phyloP scores from a whole-genome alignment of 2,888 invertebrate species.

The Tachina grossa region DNA sequence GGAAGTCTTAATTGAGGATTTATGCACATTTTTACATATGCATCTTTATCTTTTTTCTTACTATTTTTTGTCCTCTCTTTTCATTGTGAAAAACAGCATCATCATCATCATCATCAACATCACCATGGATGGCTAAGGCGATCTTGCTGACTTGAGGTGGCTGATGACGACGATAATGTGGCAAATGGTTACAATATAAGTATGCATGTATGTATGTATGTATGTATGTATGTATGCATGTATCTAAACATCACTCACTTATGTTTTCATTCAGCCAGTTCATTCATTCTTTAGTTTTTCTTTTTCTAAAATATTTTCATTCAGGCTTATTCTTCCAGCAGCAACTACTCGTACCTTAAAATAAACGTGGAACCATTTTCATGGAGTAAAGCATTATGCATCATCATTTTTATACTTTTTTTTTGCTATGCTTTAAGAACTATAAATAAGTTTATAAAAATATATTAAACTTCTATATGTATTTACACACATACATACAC shows the following conservation, averaged over 20 bases:
- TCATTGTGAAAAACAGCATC: slow-evolving; percentile 12
- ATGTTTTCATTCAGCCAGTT: slow-evolving; percentile 38
- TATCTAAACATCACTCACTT: slow-evolving; percentile 36
- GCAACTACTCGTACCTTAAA: slow-evolving; percentile 11
- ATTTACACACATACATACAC: not conserved
- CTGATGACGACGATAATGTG: slow-evolving; percentile 27
- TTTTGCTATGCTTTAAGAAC: slow-evolving; percentile 22
- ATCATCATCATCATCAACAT: not conserved
- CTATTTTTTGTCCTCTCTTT: not conserved
- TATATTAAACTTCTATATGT: not conserved
- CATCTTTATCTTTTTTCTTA: slow-evolving; percentile 1
- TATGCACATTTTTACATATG: slow-evolving; percentile 57
- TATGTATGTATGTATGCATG: not conserved
- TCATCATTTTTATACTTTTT: slow-evolving; percentile 12
- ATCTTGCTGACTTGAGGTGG: slow-evolving; percentile 22
- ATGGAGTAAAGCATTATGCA: slow-evolving; percentile 14
- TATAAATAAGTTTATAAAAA: slow-evolving; percentile 17
- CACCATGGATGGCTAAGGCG: slow-evolving; percentile 29
- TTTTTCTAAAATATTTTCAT: slow-evolving; percentile 30
- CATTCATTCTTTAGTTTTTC: slow-evolving; percentile 46
- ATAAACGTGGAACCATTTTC: slow-evolving; percentile 15
- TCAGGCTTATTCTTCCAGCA: slow-evolving; percentile 28
- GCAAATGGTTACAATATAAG: slow-evolving; percentile 39
- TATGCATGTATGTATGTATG: not conserved
- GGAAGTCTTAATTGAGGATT: slow-evolving; percentile 72